Percentiles rank a stretch among this genome's conserved stretches.
These are phyloP conservation scores for Amphiprion ocellaris DNA, from an alignment of 2,113 vertebrate species.

Conservation along the genomic window DNA sequence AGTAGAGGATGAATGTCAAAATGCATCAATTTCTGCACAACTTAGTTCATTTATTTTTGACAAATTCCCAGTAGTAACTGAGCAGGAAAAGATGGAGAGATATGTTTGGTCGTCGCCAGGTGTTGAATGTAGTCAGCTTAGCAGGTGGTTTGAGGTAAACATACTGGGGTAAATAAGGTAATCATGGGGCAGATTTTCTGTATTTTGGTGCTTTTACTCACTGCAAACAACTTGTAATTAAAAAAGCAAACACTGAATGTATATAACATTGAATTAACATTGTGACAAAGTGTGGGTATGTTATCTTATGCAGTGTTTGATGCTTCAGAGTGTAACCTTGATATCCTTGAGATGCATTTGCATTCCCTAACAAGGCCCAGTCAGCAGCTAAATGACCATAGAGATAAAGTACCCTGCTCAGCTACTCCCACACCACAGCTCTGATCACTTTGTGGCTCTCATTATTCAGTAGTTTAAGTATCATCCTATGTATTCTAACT, in stretches of 20 bases:
- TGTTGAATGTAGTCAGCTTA: not conserved
- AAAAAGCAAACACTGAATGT: not conserved
- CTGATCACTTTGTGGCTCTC: constrained; percentile 1
- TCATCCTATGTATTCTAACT: not conserved
- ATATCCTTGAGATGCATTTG: not conserved
- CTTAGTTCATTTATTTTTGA: not conserved
- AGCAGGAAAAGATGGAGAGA: not conserved
- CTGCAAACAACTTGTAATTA: not conserved
- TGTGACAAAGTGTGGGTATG: too few relatives aligned
- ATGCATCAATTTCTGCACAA: not conserved
- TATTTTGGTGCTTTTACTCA: not conserved
- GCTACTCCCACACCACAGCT: constrained; percentile 18
- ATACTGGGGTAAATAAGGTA: not conserved
- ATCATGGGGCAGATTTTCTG: not conserved
- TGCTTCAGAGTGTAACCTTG: not conserved
- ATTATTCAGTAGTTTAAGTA: not conserved
- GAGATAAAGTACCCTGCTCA: not conserved
- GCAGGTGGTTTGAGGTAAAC: not conserved
- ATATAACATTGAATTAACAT: not conserved
- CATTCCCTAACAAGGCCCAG: constrained; percentile 9
- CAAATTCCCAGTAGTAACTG: not conserved
- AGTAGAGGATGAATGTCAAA: constrained; percentile 8
- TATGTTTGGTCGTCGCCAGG: not conserved
- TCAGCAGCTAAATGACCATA: not conserved
- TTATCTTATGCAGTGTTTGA: not conserved